Evolutionary conservation across 2,888 invertebrate genomes (phyloP), one percentile per base, ranked within the genome.

Genomic region (Volucella zonaria): DNA sequence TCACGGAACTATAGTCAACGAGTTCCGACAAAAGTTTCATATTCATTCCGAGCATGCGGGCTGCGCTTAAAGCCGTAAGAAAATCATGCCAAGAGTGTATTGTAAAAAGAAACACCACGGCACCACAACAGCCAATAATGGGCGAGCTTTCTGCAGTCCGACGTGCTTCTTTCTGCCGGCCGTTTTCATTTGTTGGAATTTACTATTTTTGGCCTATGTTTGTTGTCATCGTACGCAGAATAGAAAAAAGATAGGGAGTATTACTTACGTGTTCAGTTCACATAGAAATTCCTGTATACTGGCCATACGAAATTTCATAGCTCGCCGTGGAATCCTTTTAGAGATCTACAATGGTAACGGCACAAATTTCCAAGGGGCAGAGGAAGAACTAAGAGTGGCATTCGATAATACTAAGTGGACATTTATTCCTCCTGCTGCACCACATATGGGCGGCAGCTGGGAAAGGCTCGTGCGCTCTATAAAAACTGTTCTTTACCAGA

Each of bases 331-430:
- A 18, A 18, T 1, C 18, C 18, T 18, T 18, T 18, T 18, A 18
- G 78, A 40, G 15, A 73, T n/a, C n/a, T n/a, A n/a, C n/a, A n/a
- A n/a, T n/a, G n/a, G 79, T 23, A 74, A 79, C 42, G 83, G 83
- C 18, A 59, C 70, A 4, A 79, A 79, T 58, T 73, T 86, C 42
- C 40, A 51, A 31, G 70, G 47, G 8, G 43, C 78, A 6, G 62
- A 78, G 45, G 6, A 43, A 40, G 18, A 18, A 18, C 18, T 18
- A 58, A 70, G 52, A 40, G 54, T 38, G 66, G 42, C 43, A 40
- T 43, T 11, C 6, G 2, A 0, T 11, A 11, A 43, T 43, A 11
- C 1, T 43, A 11, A 11, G 1, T 11, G 1, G 2, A 11, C 9
- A 43, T 11, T 11, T 43, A 11, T 11, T 43, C 10, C 43, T 6